A percentile compares a stretch with the other conserved stretches of the same genome.
These are phyloP conservation scores for Luffia ferchaultella DNA, from an alignment of 2,888 invertebrate genomes.

Conservation along the genomic window DNA sequence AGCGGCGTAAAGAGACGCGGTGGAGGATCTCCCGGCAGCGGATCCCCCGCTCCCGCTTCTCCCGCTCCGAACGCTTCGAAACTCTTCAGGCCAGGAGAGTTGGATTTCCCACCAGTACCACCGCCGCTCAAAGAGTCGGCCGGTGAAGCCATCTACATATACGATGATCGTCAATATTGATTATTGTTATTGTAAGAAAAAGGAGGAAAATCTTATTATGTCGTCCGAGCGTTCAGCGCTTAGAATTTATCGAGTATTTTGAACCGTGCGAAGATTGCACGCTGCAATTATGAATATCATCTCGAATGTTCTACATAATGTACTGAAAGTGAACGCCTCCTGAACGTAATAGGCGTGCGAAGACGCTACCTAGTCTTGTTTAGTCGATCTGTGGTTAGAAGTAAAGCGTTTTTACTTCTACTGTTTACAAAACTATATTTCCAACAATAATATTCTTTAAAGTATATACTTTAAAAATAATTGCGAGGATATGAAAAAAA, in stretches of 20 bases:
- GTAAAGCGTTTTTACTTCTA: background rate
- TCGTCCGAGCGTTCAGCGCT: conserved; percentile 1
- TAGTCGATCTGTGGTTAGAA: background rate
- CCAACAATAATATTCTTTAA: no score
- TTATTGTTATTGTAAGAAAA: background rate
- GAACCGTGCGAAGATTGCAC: background rate
- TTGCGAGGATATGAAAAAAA: no score
- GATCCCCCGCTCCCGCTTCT: conserved; percentile 51
- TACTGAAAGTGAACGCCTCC: background rate
- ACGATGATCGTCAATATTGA: conserved; percentile 51
- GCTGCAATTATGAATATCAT: background rate
- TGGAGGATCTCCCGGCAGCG: conserved; percentile 44
- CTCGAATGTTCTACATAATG: background rate
- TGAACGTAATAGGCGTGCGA: background rate
- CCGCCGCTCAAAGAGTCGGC: conserved; percentile 70
- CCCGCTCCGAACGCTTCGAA: conserved; percentile 59
- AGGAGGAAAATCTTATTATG: conserved; percentile 14
- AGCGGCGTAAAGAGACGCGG: conserved; percentile 55
- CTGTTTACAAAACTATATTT: background rate
- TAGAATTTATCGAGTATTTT: conserved; percentile 24
- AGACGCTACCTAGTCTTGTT: background rate
- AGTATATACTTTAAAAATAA: no score
- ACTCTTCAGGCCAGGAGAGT: conserved; percentile 45
- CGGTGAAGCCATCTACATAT: conserved; percentile 68
- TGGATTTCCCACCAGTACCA: conserved; percentile 49